Evolutionary conservation across 2,888 invertebrate genomes (phyloP).

Genomic region (Spodoptera picta): DNA sequence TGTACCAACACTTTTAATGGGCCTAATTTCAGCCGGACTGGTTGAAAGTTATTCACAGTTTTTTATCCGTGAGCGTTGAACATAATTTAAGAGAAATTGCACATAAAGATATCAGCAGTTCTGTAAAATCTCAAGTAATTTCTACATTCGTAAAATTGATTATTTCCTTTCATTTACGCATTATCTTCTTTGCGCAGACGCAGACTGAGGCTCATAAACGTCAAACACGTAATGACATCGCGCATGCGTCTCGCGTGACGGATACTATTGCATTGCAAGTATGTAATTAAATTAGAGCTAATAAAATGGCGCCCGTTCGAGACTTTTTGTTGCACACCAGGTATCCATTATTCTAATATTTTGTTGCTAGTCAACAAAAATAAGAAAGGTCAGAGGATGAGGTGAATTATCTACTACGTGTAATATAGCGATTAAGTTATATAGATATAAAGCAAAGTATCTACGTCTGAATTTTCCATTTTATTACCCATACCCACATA

Average conservation of each 20-base stretch:
- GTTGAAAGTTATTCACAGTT: no score
- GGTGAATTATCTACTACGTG: no score
- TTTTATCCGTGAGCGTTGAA: no score
- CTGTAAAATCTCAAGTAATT: conserved; percentile 6
- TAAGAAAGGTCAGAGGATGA: no score
- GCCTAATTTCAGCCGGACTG: no score
- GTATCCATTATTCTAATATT: no score
- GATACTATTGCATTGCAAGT: conserved; percentile 21
- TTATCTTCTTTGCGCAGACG: conserved; percentile 17
- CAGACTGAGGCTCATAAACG: conserved; percentile 26
- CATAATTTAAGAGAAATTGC: not conserved
- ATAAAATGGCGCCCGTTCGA: conserved; percentile 22
- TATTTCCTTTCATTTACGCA: conserved; percentile 1
- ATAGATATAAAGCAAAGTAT: no score
- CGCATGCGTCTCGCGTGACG: conserved; percentile 32
- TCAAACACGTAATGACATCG: conserved; percentile 25
- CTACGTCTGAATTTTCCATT: no score
- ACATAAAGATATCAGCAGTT: conserved; percentile 3
- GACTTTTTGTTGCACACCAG: conserved; percentile 7
- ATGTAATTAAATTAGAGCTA: conserved; percentile 11
- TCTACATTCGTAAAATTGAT: conserved; percentile 11
- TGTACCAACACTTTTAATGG: no score
- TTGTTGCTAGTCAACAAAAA: no score
- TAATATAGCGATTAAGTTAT: no score
- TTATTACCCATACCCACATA: no score